Evolutionary conservation across 2,113 vertebrate species (phyloP).

Genomic region (Upupa epops): DNA sequence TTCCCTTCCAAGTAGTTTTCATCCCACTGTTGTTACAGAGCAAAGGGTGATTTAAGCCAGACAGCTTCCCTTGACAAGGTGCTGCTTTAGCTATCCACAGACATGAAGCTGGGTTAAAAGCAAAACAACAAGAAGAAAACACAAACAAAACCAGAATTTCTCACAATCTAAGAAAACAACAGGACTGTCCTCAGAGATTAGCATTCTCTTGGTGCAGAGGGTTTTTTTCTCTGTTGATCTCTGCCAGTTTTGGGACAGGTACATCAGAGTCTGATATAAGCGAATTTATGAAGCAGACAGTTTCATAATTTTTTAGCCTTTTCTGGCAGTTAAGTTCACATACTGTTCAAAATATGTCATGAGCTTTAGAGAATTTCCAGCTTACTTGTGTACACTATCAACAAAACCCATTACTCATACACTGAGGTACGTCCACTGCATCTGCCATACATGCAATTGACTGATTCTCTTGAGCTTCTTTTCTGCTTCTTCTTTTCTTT

Average conservation of each 20-base stretch:
- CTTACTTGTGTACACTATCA: not conserved
- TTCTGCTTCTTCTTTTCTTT: not conserved
- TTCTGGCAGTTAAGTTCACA: not conserved
- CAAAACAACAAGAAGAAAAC: not conserved
- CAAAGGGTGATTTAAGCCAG: not conserved
- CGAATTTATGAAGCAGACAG: slow-evolving; percentile 22
- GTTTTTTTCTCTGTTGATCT: slow-evolving; percentile 12
- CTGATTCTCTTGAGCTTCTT: not conserved
- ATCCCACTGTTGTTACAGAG: not conserved
- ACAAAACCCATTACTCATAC: not conserved
- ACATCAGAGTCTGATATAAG: not conserved
- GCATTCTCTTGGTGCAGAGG: not conserved
- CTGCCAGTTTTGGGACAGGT: not conserved
- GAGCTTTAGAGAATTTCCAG: slow-evolving; percentile 33
- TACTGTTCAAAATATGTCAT: slow-evolving; percentile 11
- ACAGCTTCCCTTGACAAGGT: not conserved
- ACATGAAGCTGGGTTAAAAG: not conserved
- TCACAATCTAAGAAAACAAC: not conserved
- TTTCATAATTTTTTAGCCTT: slow-evolving; percentile 27
- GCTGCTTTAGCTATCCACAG: not conserved
- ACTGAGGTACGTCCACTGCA: not conserved
- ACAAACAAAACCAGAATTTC: not conserved
- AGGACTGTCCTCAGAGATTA: not conserved
- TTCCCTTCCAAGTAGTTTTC: not conserved
- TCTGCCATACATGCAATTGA: not conserved